These are phyloP conservation scores for Strigamia transsilvanica DNA, from an alignment of 2,888 invertebrate species.

Conservation along the genomic window DNA sequence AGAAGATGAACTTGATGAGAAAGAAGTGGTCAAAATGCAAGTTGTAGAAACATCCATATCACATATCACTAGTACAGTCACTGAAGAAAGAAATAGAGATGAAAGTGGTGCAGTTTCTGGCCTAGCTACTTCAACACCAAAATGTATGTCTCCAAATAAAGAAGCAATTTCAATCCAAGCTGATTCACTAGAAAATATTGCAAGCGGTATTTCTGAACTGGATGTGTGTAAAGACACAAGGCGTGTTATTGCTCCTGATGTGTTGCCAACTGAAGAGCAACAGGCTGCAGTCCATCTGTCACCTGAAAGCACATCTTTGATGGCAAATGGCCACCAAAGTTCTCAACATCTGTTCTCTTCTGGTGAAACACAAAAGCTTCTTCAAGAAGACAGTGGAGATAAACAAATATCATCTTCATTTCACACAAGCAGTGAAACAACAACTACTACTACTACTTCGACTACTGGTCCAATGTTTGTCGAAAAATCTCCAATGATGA, in stretches of 20 bases:
- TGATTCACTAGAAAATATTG: constrained; percentile 1
- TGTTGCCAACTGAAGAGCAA: constrained; percentile 29
- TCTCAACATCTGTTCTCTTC: constrained; percentile 40
- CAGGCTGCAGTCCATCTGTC: constrained; percentile 49
- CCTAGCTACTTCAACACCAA: constrained; percentile 37
- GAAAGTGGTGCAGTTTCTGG: neutral
- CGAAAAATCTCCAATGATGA: constrained; percentile 31
- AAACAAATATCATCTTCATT: neutral
- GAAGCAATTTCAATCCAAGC: neutral
- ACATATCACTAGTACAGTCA: constrained; percentile 18
- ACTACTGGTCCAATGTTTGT: neutral
- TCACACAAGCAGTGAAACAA: neutral
- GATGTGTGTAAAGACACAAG: constrained; percentile 10
- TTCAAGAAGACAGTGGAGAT: constrained; percentile 10
- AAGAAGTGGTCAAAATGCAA: constrained; percentile 1
- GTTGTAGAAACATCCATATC: neutral
- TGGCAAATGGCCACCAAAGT: constrained; percentile 36
- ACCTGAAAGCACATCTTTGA: constrained; percentile 22
- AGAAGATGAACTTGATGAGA: constrained; percentile 2
- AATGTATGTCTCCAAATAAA: neutral
- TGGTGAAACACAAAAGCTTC: neutral
- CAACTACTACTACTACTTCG: neutral
- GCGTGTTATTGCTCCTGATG: neutral
- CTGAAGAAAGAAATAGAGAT: neutral
- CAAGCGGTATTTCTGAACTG: neutral